Evolutionary conservation across 2,113 vertebrate genomes (phyloP).

Genomic region (Lophura nycthemera): DNA sequence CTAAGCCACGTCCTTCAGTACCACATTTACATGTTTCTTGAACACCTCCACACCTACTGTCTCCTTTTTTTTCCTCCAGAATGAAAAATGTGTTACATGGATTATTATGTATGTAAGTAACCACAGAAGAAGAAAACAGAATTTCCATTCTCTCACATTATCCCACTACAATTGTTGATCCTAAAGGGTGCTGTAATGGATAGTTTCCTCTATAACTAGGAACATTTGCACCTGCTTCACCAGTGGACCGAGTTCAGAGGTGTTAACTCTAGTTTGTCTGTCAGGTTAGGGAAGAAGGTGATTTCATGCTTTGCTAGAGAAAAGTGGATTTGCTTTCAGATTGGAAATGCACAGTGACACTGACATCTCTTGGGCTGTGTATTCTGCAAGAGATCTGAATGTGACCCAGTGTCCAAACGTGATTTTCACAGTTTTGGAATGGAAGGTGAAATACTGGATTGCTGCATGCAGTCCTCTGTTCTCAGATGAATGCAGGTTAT

Average conservation of each 20-base stretch:
- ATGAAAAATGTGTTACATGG: neutral
- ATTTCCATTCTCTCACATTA: neutral
- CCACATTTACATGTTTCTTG: no score
- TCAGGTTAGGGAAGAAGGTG: neutral
- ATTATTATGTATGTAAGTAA: neutral
- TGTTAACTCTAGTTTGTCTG: neutral
- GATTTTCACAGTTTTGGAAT: neutral
- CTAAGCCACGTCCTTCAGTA: no score
- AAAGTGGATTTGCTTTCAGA: neutral
- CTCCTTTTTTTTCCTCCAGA: neutral
- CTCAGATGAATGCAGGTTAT: neutral
- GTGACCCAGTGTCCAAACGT: neutral
- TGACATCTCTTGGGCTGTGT: neutral
- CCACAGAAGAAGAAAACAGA: neutral
- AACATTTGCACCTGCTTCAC: neutral
- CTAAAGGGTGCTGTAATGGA: neutral
- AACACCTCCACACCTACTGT: neutral
- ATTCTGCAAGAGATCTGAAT: neutral
- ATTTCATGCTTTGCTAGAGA: neutral
- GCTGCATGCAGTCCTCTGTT: neutral
- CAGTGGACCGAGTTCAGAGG: neutral
- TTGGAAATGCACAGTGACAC: neutral
- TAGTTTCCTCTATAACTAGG: neutral
- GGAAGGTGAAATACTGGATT: neutral
- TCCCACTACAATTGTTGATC: neutral